phyloP scores from a whole-genome alignment of 2,888 invertebrate genomes.

The Nemotelus nigrinus region DNA sequence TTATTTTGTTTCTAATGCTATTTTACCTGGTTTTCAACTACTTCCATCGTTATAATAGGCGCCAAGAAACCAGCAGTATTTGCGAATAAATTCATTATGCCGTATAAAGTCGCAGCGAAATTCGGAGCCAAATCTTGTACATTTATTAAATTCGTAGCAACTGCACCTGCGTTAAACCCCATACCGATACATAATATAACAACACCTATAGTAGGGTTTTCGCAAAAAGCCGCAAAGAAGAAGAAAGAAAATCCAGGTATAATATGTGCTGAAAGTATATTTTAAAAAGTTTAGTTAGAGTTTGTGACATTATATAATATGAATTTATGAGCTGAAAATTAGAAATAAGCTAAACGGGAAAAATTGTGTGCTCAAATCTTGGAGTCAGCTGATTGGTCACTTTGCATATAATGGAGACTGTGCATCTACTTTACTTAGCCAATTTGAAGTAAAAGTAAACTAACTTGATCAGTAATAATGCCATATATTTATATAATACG shows the following conservation, averaged over 20 bases:
- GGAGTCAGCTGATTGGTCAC: too few relatives aligned
- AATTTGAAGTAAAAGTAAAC: too few relatives aligned
- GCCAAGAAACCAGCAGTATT: slow-evolving; percentile 76
- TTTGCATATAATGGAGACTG: too few relatives aligned
- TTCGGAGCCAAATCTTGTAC: slow-evolving; percentile 79
- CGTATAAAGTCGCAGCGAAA: slow-evolving; percentile 77
- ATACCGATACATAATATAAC: slow-evolving; percentile 73
- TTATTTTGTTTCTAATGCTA: neutral
- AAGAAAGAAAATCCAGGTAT: slow-evolving; percentile 69
- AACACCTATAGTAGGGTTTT: slow-evolving; percentile 72
- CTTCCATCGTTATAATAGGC: slow-evolving; percentile 74
- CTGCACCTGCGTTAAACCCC: slow-evolving; percentile 74
- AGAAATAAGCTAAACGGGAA: too few relatives aligned
- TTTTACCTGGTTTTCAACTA: slow-evolving; percentile 68
- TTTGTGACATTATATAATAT: neutral
- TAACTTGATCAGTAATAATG: too few relatives aligned
- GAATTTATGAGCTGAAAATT: too few relatives aligned
- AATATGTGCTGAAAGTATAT: slow-evolving; percentile 68
- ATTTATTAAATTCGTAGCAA: slow-evolving; percentile 71
- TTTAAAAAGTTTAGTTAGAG: slow-evolving; percentile 50
- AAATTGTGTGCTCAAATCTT: too few relatives aligned
- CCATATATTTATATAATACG: too few relatives aligned
- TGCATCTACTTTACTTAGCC: too few relatives aligned
- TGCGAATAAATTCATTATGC: slow-evolving; percentile 78
- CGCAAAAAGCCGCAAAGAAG: slow-evolving; percentile 70